phyloP scores from a whole-genome alignment of 2,888 invertebrate genomes.

The Caenorhabditis becei region DNA sequence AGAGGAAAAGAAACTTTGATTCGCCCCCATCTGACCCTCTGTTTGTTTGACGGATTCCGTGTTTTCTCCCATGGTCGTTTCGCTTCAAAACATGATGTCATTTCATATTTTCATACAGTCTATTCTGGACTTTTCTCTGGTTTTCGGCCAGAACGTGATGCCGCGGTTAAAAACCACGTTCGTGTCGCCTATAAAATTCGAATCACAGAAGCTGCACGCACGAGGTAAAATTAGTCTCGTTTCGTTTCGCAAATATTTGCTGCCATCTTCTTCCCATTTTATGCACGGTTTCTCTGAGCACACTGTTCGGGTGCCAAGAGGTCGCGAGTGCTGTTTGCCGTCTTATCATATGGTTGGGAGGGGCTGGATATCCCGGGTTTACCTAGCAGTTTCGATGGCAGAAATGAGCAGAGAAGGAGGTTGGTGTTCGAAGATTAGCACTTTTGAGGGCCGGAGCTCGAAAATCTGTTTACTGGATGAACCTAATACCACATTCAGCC shows the following conservation, averaged over 20 bases:
- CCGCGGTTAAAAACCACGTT: slow-evolving; percentile 10
- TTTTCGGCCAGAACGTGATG: too few relatives aligned
- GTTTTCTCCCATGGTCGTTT: slow-evolving; percentile 12
- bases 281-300: slow-evolving; percentile 24
- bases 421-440: slow-evolving; percentile 15
- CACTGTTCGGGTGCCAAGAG: slow-evolving; percentile 57
- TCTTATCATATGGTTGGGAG: slow-evolving; percentile 44
- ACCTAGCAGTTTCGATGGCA: slow-evolving; percentile 33
- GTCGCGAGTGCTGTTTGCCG: slow-evolving; percentile 40
- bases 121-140: not conserved
- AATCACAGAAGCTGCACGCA: slow-evolving; percentile 12
- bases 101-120: not conserved
- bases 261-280: slow-evolving; percentile 23
- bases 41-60: slow-evolving; percentile 24
- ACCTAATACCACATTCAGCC: not conserved
- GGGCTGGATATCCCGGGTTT: slow-evolving; percentile 39
- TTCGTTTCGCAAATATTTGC: slow-evolving; percentile 47
- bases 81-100: slow-evolving; percentile 41
- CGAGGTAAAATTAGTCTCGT: slow-evolving; percentile 29
- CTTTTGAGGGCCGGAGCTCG: slow-evolving; percentile 12
- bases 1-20: slow-evolving; percentile 34
- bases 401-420: not conserved
- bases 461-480: not conserved
- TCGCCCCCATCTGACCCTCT: slow-evolving; percentile 38
- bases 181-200: not conserved